Conservation (phyloP, 2,113 vertebrate genomes). For the Pseudorhombus dupliciocellatus region DNA sequence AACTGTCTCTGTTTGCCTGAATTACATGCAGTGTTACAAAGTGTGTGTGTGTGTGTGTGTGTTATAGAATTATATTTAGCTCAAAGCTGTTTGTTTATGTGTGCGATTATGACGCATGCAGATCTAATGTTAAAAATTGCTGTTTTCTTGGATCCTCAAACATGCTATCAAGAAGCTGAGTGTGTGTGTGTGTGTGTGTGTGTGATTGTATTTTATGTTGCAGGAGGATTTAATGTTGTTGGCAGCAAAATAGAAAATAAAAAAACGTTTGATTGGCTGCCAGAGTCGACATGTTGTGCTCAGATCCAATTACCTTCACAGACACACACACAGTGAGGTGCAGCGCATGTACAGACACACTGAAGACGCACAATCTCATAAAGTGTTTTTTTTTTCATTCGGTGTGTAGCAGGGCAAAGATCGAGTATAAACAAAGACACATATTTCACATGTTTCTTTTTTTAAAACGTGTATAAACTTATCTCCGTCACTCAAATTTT, state of each 20-base stretch:
- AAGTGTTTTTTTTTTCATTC: not conserved
- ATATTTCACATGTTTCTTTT: not conserved
- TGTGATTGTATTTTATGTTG: constrained; percentile 29
- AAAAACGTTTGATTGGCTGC: constrained; percentile 61
- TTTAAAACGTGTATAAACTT: not conserved
- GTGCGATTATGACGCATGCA: constrained; percentile 20
- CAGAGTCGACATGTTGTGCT: constrained; percentile 67
- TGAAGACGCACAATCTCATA: constrained; percentile 2
- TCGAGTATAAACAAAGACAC: not conserved
- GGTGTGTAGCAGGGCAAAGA: not conserved
- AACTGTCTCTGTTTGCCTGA: not conserved
- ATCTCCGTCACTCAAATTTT: not conserved
- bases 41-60: constrained; percentile 9
- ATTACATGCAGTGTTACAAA: not conserved
- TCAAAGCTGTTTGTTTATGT: not conserved
- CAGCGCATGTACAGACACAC: constrained; percentile 12
- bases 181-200: constrained; percentile 1
- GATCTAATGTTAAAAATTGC: constrained; percentile 4
- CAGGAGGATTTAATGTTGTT: constrained; percentile 58
- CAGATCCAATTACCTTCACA: constrained; percentile 59
- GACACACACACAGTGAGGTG: constrained; percentile 30
- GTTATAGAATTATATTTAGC: constrained; percentile 11
- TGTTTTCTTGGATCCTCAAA: constrained; percentile 21
- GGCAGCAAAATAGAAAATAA: constrained; percentile 53
- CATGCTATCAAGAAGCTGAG: constrained; percentile 4